Evolutionary conservation across 1,140 invertebrate species (phyloP).

Genomic region (Orchestia grillus): DNA sequence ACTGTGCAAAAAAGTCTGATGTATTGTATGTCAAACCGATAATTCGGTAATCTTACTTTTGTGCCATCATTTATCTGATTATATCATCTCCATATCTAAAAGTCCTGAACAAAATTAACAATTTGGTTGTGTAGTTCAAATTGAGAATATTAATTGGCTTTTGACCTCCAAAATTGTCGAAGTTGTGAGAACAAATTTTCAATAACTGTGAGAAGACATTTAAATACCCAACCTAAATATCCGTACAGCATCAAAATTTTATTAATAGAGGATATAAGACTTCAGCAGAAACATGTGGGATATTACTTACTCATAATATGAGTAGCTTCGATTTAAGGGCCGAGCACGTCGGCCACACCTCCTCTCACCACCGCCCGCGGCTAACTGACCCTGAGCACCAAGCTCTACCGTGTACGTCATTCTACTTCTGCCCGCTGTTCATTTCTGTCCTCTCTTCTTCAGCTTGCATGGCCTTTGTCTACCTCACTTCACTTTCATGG

Average conservation of each 20-base stretch:
- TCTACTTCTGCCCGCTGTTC: not conserved
- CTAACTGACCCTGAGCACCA: not conserved
- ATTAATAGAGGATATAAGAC: not conserved
- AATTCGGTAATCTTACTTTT: not conserved
- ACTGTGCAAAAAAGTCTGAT: not conserved
- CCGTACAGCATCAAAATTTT: not conserved
- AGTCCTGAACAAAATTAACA: not conserved
- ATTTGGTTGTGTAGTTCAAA: not conserved
- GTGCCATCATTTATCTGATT: not conserved
- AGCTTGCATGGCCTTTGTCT: not conserved
- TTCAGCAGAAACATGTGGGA: not conserved
- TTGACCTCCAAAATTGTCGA: not conserved
- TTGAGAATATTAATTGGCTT: not conserved
- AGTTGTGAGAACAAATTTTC: not conserved
- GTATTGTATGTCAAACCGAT: not conserved
- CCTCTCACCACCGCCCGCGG: slow-evolving; percentile 41
- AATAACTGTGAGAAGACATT: too few relatives aligned
- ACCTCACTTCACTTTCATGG: not conserved
- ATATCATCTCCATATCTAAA: not conserved
- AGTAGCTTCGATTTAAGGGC: not conserved
- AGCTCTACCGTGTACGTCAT: not conserved
- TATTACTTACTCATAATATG: not conserved
- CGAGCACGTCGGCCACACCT: not conserved
- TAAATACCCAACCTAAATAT: too few relatives aligned
- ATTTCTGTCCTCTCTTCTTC: not conserved